Evolutionary conservation across 2,888 invertebrate species (phyloP).

Genomic region (Stenurella melanura): DNA sequence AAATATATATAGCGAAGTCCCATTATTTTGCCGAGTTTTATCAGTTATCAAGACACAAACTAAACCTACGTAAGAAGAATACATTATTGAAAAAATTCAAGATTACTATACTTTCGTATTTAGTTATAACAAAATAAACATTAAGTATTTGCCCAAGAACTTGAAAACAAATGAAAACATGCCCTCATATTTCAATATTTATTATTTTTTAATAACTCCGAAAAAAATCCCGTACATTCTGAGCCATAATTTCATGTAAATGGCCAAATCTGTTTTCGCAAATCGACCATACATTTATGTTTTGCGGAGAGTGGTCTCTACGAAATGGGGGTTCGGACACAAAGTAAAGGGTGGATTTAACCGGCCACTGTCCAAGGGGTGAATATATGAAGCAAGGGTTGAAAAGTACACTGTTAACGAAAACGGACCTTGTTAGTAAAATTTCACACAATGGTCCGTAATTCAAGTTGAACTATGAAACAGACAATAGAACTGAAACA

Average conservation of each 20-base stretch:
- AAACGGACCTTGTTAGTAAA: slow-evolving; percentile 67
- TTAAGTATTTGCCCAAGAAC: background rate
- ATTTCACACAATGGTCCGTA: slow-evolving; percentile 63
- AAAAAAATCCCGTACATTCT: slow-evolving; percentile 5
- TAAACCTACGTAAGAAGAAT: too few species aligned
- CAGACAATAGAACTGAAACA: slow-evolving; percentile 59
- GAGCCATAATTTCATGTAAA: slow-evolving; percentile 48
- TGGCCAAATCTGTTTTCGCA: slow-evolving; percentile 45
- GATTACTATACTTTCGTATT: too few species aligned
- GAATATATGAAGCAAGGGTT: slow-evolving; percentile 73
- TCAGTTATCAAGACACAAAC: too few species aligned
- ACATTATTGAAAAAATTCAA: too few species aligned
- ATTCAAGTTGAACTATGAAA: slow-evolving; percentile 64
- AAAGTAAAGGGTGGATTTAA: slow-evolving; percentile 69
- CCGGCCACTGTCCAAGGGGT: slow-evolving; percentile 72
- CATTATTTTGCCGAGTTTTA: too few species aligned
- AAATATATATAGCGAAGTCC: too few species aligned
- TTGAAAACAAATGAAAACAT: background rate
- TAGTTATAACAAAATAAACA: too few species aligned
- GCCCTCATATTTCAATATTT: background rate
- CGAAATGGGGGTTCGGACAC: slow-evolving; percentile 61
- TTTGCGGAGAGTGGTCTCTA: slow-evolving; percentile 55
- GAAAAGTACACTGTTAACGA: slow-evolving; percentile 68
- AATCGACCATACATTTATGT: slow-evolving; percentile 45
- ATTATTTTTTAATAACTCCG: background rate